A percentile compares a stretch with the other conserved stretches of the same genome.
Evolutionary conservation across 1,140 invertebrate genomes (phyloP).

Genomic region (Pogonomyrmex californicus): DNA sequence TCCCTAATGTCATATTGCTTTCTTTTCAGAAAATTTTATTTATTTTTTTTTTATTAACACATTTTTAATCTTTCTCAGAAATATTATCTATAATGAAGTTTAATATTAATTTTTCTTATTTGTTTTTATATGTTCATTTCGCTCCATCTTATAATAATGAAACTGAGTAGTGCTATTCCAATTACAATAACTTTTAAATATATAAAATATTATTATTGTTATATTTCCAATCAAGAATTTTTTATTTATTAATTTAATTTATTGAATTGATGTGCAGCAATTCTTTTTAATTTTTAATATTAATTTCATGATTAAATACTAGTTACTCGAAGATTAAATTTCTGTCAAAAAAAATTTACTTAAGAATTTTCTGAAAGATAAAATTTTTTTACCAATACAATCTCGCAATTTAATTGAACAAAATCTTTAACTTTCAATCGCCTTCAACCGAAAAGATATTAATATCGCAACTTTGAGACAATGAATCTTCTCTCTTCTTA

Average conservation of each 20-base stretch:
- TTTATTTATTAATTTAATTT: not conserved
- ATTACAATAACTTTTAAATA: not conserved
- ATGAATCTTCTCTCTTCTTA: constrained; percentile 42
- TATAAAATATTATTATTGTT: not conserved
- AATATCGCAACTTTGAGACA: constrained; percentile 54
- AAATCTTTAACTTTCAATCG: constrained; percentile 51
- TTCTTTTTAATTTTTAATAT: constrained; percentile 28
- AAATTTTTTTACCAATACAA: not conserved
- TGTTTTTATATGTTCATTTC: not conserved
- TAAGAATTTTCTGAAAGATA: constrained; percentile 6
- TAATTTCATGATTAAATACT: not conserved
- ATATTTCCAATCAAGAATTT: not conserved
- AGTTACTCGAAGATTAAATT: not conserved
- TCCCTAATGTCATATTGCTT: not conserved
- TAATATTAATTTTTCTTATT: not conserved
- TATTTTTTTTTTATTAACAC: not conserved
- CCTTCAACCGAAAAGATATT: constrained; percentile 37
- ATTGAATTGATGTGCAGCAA: not conserved
- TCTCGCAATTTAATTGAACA: constrained; percentile 39
- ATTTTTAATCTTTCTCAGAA: not conserved
- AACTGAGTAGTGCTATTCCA: not conserved
- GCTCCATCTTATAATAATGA: not conserved
- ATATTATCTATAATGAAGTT: not conserved
- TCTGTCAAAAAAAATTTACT: constrained; percentile 9
- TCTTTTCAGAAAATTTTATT: not conserved